phyloP scores from a whole-genome alignment of 1,140 invertebrate genomes.

The Araneus ventricosus region DNA sequence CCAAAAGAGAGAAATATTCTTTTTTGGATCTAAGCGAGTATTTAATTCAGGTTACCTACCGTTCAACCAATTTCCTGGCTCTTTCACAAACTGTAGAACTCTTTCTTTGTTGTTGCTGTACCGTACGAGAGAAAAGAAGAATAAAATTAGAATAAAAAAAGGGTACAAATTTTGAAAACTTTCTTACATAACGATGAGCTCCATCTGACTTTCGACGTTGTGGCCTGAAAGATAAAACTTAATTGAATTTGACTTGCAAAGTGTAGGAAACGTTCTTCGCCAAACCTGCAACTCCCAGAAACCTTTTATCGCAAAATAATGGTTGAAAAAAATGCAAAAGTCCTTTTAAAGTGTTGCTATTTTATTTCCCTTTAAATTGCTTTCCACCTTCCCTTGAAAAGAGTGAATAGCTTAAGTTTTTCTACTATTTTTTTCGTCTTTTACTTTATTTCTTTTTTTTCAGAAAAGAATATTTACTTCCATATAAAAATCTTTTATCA shows the following conservation, averaged over 20 bases:
- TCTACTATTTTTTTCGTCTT: no score
- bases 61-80: neutral
- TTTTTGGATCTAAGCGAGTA: neutral
- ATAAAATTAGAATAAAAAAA: neutral
- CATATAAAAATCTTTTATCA: no score
- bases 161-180: neutral
- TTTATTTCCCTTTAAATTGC: neutral
- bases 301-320: neutral
- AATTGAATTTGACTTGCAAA: conserved; percentile 56
- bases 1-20: neutral
- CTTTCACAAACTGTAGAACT: neutral
- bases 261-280: neutral
- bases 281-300: neutral
- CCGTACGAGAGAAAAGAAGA: neutral
- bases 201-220: neutral
- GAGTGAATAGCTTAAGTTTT: neutral
- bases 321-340: neutral
- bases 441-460: no score
- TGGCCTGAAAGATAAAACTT: conserved; percentile 28
- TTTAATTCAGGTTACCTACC: neutral
- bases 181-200: neutral
- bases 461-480: no score
- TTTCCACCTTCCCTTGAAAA: neutral
- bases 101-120: neutral
- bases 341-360: neutral